A percentile compares a stretch with the other conserved stretches of the same genome.
Evolutionary conservation across 2,797 vertebrate genomes (phyloP).

Genomic region (Poecilia gillii): DNA sequence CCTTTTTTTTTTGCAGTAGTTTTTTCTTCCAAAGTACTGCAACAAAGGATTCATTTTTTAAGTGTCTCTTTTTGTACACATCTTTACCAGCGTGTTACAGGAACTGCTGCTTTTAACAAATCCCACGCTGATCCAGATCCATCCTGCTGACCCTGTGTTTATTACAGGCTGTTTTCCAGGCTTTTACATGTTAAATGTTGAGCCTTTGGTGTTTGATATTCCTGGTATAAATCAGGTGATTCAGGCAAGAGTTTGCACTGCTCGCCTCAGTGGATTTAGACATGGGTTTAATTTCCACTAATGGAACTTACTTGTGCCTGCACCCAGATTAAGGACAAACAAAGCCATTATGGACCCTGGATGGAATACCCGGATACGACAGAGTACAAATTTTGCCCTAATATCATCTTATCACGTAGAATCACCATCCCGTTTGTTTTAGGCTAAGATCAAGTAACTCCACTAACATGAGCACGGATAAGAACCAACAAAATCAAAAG

Average conservation of each 20-base stretch:
- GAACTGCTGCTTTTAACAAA: neutral
- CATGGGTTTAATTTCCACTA: constrained; percentile 47
- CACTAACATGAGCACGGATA: neutral
- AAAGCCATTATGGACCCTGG: constrained; percentile 5
- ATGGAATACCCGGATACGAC: constrained; percentile 7
- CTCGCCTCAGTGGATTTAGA: constrained; percentile 22
- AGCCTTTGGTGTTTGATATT: constrained; percentile 27
- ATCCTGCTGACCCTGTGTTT: neutral
- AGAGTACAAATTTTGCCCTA: neutral
- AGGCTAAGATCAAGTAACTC: neutral
- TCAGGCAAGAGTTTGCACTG: constrained; percentile 34
- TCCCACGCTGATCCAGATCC: too few species aligned
- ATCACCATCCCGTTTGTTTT: neutral
- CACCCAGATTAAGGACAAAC: constrained; percentile 43
- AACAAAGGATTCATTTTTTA: neutral
- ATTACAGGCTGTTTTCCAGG: neutral
- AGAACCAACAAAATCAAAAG: neutral
- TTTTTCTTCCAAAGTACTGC: neutral
- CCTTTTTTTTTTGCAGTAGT: neutral
- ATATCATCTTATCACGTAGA: neutral
- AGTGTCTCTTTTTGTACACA: neutral
- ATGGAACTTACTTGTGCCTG: constrained; percentile 28
- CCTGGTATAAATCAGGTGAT: constrained; percentile 19
- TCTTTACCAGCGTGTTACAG: neutral
- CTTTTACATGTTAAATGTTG: constrained; percentile 6